These are phyloP conservation scores for Pangasius larnaudii DNA, from an alignment of 2,797 vertebrate genomes.

Conservation along the genomic window DNA sequence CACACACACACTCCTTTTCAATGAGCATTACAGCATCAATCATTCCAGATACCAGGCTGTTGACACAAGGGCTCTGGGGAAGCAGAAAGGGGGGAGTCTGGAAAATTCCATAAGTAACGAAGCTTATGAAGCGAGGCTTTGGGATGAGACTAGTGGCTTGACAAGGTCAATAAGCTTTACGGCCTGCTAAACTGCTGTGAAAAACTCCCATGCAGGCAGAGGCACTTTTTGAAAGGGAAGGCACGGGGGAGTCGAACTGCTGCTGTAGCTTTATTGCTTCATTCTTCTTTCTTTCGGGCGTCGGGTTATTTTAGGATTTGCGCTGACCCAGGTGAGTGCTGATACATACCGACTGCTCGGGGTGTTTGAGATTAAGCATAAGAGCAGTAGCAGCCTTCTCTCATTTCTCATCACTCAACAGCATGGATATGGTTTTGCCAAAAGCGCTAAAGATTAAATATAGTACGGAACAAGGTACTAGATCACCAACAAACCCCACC, in stretches of 20 bases:
- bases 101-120: conserved; percentile 61
- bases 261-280: conserved; percentile 52
- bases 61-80: conserved; percentile 54
- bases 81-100: conserved; percentile 42
- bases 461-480: conserved; percentile 11
- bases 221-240: conserved; percentile 33
- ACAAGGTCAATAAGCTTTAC: conserved; percentile 55
- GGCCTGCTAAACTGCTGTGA: conserved; percentile 55
- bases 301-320: conserved; percentile 41
- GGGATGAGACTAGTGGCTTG: conserved; percentile 48
- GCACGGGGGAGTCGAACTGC: conserved; percentile 38
- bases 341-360: conserved; percentile 32
- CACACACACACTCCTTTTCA: conserved; percentile 17
- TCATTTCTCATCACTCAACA: conserved; percentile 23
- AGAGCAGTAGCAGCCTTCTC: conserved; percentile 4
- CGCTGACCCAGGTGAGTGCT: conserved; percentile 43
- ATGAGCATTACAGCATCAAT: conserved; percentile 55
- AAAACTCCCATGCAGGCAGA: conserved; percentile 52
- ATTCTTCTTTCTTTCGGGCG: conserved; percentile 43
- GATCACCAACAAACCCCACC: conserved; percentile 5
- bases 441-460: conserved; percentile 21
- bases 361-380: conserved; percentile 24
- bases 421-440: neutral
- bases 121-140: conserved; percentile 51
- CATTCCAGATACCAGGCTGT: conserved; percentile 56